These are phyloP conservation scores for Brevipalpus yothersi DNA, from an alignment of 1,140 invertebrate genomes.

Conservation along the genomic window DNA sequence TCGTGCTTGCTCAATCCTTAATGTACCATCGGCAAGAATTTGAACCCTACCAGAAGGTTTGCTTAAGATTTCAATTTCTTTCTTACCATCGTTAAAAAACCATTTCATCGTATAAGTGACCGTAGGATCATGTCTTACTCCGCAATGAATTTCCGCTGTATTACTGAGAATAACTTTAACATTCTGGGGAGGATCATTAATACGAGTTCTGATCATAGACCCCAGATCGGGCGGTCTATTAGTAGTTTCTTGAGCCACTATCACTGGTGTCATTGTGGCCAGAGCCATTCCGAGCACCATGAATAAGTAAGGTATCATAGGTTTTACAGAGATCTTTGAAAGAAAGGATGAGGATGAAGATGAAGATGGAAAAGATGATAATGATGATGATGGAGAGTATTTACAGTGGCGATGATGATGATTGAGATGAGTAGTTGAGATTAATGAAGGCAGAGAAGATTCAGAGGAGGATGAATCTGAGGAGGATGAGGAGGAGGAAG, in stretches of 20 bases:
- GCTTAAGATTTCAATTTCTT: neutral
- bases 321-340: too few relatives aligned
- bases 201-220: constrained; percentile 62
- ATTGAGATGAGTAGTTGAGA: too few relatives aligned
- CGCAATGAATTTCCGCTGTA: constrained; percentile 69
- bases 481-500: too few relatives aligned
- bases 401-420: too few relatives aligned
- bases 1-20: constrained; percentile 22
- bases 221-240: neutral
- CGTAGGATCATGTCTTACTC: constrained; percentile 66
- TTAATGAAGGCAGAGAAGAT: too few relatives aligned
- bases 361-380: too few relatives aligned
- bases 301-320: too few relatives aligned
- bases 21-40: constrained; percentile 21
- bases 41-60: constrained; percentile 13
- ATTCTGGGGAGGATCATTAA: constrained; percentile 58
- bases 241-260: neutral
- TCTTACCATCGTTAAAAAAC: constrained; percentile 35
- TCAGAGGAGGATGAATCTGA: too few relatives aligned
- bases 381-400: too few relatives aligned
- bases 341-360: too few relatives aligned
- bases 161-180: constrained; percentile 63
- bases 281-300: too few relatives aligned
- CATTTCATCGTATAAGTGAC: constrained; percentile 73
- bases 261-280: too few relatives aligned